Base-by-base conservation (phyloP, 2,797 vertebrate genomes). In the Lithobates sylvaticus region DNA sequence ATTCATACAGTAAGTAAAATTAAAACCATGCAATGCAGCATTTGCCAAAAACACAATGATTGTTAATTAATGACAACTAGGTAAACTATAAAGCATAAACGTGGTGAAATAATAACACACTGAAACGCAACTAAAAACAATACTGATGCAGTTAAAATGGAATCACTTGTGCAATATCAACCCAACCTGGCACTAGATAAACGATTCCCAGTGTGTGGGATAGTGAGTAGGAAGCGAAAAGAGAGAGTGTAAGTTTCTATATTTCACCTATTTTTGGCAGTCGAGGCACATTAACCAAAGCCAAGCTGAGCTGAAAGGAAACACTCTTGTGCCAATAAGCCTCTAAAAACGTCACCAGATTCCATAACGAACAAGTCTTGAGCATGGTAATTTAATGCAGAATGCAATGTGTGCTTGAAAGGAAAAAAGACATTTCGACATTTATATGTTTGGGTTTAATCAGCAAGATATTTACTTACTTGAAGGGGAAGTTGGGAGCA, bases 381-480 rank as follows among this genome's bases (percentile, higher is more conserved):
- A 88, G 74, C 0, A 2, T 73, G 83, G 78, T 79, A 67, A 82
- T 84, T 89, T 84, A 88, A 88, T 69, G 75, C 69, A 90, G 84
- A 84, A 88, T 44, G 84, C 78, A 78, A 32, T 42, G 61, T 82
- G 65, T 44, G 39, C 67, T 84, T 42, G 13, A 78, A 75, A 39
- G 58, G 82, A 68, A 61, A 78, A 87, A 84, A 76, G n/a, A 34
- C 9, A 47, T 80, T 76, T 75, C 23, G 34, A 78, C 81, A 67
- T 87, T 84, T 69, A 71, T 74, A 84, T 76, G 81, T 84, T 87
- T 87, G 86, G 86, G 84, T 80, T 87, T 80, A 87, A 84, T 87
- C 81, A 87, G 76, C 77, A 84, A 71, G 81, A 84, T 87, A 87
- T 87, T 84, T 80, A 84, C 76, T 87, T 87, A 76, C 70, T 70